A percentile compares a stretch with the other conserved stretches of the same genome.
Conservation (phyloP, 1,140 invertebrate genomes). For the Intoshia linei region DNA sequence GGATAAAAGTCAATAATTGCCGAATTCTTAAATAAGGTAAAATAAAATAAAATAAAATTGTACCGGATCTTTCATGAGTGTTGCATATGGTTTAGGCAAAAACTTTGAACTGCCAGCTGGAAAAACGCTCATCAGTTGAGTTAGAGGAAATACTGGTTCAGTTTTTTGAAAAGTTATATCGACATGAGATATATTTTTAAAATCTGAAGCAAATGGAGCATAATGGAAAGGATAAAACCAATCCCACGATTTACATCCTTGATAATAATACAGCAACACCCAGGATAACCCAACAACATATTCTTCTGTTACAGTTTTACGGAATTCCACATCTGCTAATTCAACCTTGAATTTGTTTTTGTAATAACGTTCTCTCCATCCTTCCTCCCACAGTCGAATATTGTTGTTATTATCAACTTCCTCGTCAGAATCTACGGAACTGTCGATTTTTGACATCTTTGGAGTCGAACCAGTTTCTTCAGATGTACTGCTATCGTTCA, state of each 20-base stretch:
- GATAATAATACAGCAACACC: slow-evolving; percentile 91
- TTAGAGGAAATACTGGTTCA: slow-evolving; percentile 52
- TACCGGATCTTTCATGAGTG: slow-evolving; percentile 60
- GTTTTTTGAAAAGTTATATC: slow-evolving; percentile 58
- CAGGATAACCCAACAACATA: slow-evolving; percentile 82
- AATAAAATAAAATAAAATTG: slow-evolving; percentile 14
- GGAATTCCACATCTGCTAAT: slow-evolving; percentile 43
- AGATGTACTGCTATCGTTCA: too few relatives aligned
- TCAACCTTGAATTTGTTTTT: slow-evolving; percentile 71
- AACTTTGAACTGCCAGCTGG: slow-evolving; percentile 71
- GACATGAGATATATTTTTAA: slow-evolving; percentile 51
- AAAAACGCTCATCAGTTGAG: slow-evolving; percentile 96
- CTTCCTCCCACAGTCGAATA: slow-evolving; percentile 54
- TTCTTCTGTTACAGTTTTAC: slow-evolving; percentile 53
- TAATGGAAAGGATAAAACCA: slow-evolving; percentile 99
- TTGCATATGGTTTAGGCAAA: slow-evolving; percentile 64
- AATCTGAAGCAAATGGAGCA: slow-evolving; percentile 97
- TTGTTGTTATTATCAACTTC: too few relatives aligned
- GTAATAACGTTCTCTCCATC: slow-evolving; percentile 86
- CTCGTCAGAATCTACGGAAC: too few relatives aligned
- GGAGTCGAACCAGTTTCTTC: too few relatives aligned
- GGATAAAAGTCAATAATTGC: slow-evolving; percentile 96
- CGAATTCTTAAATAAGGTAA: slow-evolving; percentile 34
- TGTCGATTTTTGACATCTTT: too few relatives aligned
- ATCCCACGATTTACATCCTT: slow-evolving; percentile 93